phyloP scores from a whole-genome alignment of 2,888 invertebrate species.

The Trichacis sp. region DNA sequence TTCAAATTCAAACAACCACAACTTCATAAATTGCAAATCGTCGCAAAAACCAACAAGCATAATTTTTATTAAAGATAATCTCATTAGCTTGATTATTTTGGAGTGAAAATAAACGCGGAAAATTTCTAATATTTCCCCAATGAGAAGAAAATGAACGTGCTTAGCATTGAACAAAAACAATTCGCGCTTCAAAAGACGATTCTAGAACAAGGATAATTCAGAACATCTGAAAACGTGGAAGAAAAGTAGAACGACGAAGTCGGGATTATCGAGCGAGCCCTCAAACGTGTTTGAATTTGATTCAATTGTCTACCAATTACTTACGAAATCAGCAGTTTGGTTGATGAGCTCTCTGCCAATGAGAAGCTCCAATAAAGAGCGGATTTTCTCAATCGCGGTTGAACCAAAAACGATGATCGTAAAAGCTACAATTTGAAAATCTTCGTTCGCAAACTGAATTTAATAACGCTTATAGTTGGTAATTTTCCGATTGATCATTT shows the following conservation, averaged over 20 bases:
- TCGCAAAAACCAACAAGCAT: too few relatives aligned
- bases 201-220: neutral
- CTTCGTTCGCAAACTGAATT: too few relatives aligned
- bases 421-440: too few relatives aligned
- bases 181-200: constrained; percentile 17
- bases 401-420: too few relatives aligned
- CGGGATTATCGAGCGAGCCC: constrained; percentile 12
- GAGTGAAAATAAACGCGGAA: constrained; percentile 18
- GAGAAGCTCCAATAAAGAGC: neutral
- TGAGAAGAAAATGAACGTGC: constrained; percentile 14
- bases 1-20: too few relatives aligned
- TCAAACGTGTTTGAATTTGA: constrained; percentile 8
- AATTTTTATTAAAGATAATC: too few relatives aligned
- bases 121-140: constrained; percentile 29
- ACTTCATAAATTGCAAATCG: too few relatives aligned
- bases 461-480: too few relatives aligned
- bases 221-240: neutral
- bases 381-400: too few relatives aligned
- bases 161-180: constrained; percentile 5
- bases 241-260: neutral
- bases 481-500: neutral
- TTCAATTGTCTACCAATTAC: constrained; percentile 14
- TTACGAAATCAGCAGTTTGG: neutral
- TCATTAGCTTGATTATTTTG: neutral
- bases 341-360: neutral